Percentiles rank a stretch among this genome's conserved stretches.
These are phyloP conservation scores for Donacobius atricapilla DNA, from an alignment of 2,113 vertebrate genomes.

Conservation along the genomic window DNA sequence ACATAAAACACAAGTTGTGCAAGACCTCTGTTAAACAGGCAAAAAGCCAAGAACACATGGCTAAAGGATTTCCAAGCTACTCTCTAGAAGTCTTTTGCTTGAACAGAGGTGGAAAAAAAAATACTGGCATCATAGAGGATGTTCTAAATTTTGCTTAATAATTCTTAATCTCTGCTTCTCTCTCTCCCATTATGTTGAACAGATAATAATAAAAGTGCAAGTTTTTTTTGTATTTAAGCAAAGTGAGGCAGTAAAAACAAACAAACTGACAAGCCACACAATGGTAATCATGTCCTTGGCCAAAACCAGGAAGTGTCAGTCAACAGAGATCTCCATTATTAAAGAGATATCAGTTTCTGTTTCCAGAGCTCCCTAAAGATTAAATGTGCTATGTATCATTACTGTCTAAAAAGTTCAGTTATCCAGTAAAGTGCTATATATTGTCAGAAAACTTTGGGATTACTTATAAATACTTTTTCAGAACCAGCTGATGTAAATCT, in stretches of 20 bases:
- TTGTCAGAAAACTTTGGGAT: neutral
- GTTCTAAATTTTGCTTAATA: neutral
- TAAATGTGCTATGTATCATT: neutral
- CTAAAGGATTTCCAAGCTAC: neutral
- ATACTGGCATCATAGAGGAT: neutral
- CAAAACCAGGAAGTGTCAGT: neutral
- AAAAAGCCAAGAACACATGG: neutral
- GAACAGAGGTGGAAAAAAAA: neutral
- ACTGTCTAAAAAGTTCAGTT: neutral
- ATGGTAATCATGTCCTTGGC: neutral
- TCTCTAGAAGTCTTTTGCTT: neutral
- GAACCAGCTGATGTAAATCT: neutral
- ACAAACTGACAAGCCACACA: neutral
- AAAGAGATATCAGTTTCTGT: neutral
- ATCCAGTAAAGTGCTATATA: neutral
- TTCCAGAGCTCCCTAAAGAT: neutral
- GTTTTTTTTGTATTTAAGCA: too few species aligned
- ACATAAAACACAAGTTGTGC: constrained; percentile 39
- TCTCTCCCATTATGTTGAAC: neutral
- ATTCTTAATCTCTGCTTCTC: neutral
- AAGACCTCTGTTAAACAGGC: neutral
- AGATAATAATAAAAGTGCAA: neutral
- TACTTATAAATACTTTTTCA: neutral
- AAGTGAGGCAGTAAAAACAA: neutral
- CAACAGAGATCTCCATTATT: neutral